Evolutionary conservation across 2,888 invertebrate species (phyloP), one percentile per base, ranked within the genome.

Genomic region (Trypoxylon attenuatum): DNA sequence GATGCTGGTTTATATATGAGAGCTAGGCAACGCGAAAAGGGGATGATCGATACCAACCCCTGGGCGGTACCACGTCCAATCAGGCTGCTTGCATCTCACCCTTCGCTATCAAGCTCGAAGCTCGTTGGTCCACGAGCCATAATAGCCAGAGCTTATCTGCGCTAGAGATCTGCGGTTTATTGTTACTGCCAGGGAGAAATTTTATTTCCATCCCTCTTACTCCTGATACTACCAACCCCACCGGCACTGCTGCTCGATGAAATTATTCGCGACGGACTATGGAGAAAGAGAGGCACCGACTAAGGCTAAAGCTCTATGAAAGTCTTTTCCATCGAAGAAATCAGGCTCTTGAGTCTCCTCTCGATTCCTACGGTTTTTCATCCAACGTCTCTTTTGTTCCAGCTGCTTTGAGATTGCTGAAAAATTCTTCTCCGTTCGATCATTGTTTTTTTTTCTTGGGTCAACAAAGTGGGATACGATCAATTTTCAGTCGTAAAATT

Each of bases 1-100:
- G 77, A 58, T 72, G 53, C 54, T 50, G 72, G 69, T 79, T 82
- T 85, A 84, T 84, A 83, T 82, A 82, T 58, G 21, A 27, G 25
- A 59, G 53, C 42, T 51, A 41, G 62, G 62, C 65, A 51, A 39
- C 46, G 42, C 54, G 49, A 46, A 38, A 65, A 62, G 76, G 73
- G 78, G 79, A 69, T 82, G 80, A 84, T 85, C 85, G 82, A 85
- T 85, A 82, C 82, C 81, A 81, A 76, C 80, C 79, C 81, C 80
- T 79, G 82, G 85, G 84, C 81, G 85, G 77, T 81, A 74, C 60
- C 56, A 16, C 51, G 58, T 42, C 82, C 81, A 82, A 85, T 84
- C 73, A 63, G 38, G 23, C 27, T 16, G 5, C 49, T 13, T 19
- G 33, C 42, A 23, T 25, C 42, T 19, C 55, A 53, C 65, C 65